Conservation (phyloP, 1,140 invertebrate species). For the Heliconius himera region DNA sequence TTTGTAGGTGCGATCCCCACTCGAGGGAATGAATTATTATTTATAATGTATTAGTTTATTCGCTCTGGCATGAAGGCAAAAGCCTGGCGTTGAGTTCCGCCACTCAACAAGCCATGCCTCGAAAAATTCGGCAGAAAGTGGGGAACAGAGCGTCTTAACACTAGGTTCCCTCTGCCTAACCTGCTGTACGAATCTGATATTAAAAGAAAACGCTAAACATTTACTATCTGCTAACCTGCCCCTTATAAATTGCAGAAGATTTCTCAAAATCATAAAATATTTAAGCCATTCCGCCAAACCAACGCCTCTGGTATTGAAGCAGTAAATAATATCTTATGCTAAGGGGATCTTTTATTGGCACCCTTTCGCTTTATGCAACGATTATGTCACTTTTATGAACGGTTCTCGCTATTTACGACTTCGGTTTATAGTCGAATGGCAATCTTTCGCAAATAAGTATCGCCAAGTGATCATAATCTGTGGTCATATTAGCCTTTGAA, state of each 20-base stretch:
- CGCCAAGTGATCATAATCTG: neutral
- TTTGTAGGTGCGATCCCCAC: no score
- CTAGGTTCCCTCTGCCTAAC: no score
- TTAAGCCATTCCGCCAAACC: slow-evolving; percentile 42
- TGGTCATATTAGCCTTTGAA: neutral
- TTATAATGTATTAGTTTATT: no score
- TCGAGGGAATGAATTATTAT: no score
- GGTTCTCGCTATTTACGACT: slow-evolving; percentile 34
- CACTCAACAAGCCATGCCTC: no score
- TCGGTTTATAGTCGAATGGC: slow-evolving; percentile 17
- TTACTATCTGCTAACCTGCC: neutral
- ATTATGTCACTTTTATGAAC: slow-evolving; percentile 67
- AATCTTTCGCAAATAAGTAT: slow-evolving; percentile 24
- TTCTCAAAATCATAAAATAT: neutral
- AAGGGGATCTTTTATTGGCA: slow-evolving; percentile 64
- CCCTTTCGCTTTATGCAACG: slow-evolving; percentile 63
- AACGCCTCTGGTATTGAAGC: slow-evolving; percentile 58
- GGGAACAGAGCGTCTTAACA: no score
- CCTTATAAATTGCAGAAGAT: slow-evolving; percentile 4
- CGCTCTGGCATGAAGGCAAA: no score
- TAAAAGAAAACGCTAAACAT: neutral
- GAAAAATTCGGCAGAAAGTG: no score
- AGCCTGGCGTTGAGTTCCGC: no score
- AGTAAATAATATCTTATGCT: slow-evolving; percentile 69
- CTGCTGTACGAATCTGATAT: no score